A percentile compares a stretch with the other conserved stretches of the same genome.
Conservation (phyloP, 2,888 invertebrate genomes). For the Trachelus troglodyta region DNA sequence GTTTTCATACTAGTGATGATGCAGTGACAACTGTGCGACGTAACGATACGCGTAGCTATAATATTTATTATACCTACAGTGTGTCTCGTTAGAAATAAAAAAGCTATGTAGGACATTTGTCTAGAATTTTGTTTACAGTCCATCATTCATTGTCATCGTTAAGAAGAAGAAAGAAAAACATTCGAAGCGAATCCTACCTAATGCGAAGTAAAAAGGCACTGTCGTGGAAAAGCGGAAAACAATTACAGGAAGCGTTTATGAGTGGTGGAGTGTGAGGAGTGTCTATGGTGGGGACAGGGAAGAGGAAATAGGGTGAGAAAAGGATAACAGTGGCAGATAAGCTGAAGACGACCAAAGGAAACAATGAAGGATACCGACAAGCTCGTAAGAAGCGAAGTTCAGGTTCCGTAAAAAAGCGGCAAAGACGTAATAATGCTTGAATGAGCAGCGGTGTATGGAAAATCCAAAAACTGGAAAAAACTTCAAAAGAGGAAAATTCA, state of each 20-base stretch:
- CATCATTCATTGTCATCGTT: not conserved
- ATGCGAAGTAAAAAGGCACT: conserved; percentile 36
- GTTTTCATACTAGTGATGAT: not conserved
- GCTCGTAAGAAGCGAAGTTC: conserved; percentile 8
- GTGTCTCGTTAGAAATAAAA: not conserved
- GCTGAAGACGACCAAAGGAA: not conserved
- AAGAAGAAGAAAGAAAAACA: not conserved
- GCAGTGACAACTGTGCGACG: not conserved
- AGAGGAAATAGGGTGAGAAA: conserved; percentile 25
- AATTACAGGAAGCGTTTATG: conserved; percentile 27
- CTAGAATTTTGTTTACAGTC: not conserved
- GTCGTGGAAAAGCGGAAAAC: conserved; percentile 36
- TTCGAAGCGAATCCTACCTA: conserved; percentile 36
- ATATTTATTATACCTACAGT: not conserved
- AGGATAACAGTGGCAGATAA: conserved; percentile 14
- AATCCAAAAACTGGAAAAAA: conserved; percentile 22
- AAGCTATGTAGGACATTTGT: not conserved
- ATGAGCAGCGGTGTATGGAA: conserved; percentile 19
- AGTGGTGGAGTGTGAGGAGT: not conserved
- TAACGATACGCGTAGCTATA: not conserved
- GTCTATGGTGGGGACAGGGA: conserved; percentile 6
- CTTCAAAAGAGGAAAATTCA: not conserved
- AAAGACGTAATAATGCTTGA: conserved; percentile 27
- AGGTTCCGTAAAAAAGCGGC: conserved; percentile 10
- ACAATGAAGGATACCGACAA: not conserved